These are phyloP conservation scores for Drosophila melanosoma DNA, from an alignment of 2,888 invertebrate genomes.

Conservation along the genomic window DNA sequence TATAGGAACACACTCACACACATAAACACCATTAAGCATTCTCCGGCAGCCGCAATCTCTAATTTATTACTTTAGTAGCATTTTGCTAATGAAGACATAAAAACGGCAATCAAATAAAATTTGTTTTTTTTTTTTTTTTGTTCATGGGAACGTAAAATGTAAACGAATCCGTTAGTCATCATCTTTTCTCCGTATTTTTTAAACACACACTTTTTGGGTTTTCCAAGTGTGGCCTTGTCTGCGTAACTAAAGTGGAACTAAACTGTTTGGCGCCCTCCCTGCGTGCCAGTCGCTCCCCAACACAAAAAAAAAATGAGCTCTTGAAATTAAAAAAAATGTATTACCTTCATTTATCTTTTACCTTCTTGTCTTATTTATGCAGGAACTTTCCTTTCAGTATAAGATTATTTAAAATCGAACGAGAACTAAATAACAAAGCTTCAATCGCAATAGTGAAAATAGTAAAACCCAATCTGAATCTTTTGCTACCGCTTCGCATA, in stretches of 20 bases:
- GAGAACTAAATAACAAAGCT: conserved; percentile 26
- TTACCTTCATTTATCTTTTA: background rate
- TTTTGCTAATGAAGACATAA: conserved; percentile 81
- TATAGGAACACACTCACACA: background rate
- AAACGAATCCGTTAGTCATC: conserved; percentile 72
- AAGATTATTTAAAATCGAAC: background rate
- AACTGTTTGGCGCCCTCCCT: conserved; percentile 63
- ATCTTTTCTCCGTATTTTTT: conserved; percentile 2
- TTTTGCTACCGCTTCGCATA: conserved; percentile 30
- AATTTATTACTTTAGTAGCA: conserved; percentile 74
- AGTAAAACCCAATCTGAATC: conserved; percentile 24
- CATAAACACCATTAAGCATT: conserved; percentile 6
- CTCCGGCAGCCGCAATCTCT: conserved; percentile 56
- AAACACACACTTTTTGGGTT: conserved; percentile 4
- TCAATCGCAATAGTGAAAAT: conserved; percentile 3
- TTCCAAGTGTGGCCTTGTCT: conserved; percentile 57
- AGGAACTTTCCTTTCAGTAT: background rate
- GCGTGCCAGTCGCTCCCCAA: conserved; percentile 10
- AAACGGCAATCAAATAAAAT: conserved; percentile 81
- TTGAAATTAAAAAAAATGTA: background rate
- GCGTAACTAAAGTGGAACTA: conserved; percentile 64
- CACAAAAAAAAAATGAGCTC: background rate
- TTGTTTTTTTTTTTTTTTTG: conserved; percentile 68
- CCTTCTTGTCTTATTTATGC: background rate
- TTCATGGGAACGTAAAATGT: conserved; percentile 76